A percentile compares a stretch with the other conserved stretches of the same genome.
These are phyloP conservation scores for Cherax quadricarinatus DNA, from an alignment of 1,140 invertebrate species.

Conservation along the genomic window DNA sequence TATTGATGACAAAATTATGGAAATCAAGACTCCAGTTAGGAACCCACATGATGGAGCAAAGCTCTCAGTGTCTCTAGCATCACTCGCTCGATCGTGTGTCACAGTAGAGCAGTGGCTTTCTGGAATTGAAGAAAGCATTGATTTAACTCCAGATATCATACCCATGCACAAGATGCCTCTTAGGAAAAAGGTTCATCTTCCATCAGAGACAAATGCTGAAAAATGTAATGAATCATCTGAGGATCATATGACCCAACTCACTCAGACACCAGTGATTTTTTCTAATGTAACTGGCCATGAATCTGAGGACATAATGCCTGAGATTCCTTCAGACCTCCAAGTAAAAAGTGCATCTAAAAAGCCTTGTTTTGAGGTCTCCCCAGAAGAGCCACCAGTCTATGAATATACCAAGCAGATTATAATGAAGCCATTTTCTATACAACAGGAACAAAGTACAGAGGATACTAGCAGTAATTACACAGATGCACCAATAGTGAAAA, in stretches of 20 bases:
- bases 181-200: background rate
- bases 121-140: background rate
- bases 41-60: background rate
- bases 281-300: background rate
- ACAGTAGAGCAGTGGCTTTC: constrained; percentile 16
- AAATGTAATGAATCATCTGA: background rate
- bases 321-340: background rate
- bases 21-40: background rate
- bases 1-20: background rate
- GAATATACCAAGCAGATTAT: background rate
- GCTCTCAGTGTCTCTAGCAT: background rate
- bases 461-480: background rate
- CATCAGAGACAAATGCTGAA: background rate
- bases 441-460: background rate
- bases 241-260: background rate
- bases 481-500: background rate
- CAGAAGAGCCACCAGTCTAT: background rate
- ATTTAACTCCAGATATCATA: background rate
- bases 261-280: background rate
- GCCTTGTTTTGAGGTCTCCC: background rate
- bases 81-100: background rate
- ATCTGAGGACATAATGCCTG: background rate
- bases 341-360: background rate
- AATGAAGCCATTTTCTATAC: background rate
- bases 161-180: background rate